These are phyloP conservation scores for Drosophila parabipectinata DNA, from an alignment of 1,140 invertebrate species.

Conservation along the genomic window DNA sequence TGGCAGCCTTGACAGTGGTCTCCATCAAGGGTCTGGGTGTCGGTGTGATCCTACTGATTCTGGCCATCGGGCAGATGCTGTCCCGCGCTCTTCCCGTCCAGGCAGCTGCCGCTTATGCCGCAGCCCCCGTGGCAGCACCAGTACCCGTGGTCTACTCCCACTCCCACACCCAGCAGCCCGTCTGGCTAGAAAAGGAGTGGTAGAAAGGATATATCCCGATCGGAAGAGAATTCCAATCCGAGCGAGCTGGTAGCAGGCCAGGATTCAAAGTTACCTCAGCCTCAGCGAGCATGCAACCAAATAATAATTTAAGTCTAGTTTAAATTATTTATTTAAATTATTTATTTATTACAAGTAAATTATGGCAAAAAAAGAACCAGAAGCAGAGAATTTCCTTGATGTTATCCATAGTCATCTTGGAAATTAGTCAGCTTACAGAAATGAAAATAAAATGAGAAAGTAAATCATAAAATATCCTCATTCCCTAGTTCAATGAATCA, in stretches of 20 bases:
- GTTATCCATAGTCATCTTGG: neutral
- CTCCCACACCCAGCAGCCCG: constrained; percentile 79
- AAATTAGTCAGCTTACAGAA: constrained; percentile 27
- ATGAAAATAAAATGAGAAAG: neutral
- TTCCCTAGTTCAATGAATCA: neutral
- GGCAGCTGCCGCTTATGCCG: constrained; percentile 69
- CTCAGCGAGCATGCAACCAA: constrained; percentile 80
- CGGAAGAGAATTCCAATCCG: neutral
- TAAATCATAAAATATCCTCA: neutral
- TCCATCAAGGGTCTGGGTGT: constrained; percentile 87
- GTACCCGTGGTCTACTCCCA: constrained; percentile 82
- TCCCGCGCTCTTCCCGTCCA: constrained; percentile 77
- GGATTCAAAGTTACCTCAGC: constrained; percentile 48
- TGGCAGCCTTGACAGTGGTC: constrained; percentile 86
- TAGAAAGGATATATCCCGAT: constrained; percentile 15
- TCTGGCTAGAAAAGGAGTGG: constrained; percentile 83
- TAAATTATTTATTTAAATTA: constrained; percentile 79
- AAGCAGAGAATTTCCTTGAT: constrained; percentile 22
- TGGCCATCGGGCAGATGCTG: constrained; percentile 83
- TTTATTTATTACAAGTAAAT: constrained; percentile 50
- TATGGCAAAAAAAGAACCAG: constrained; percentile 13
- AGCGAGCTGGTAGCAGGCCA: constrained; percentile 59
- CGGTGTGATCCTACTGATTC: constrained; percentile 84
- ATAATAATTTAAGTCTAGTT: constrained; percentile 82
- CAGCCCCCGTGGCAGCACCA: constrained; percentile 65